Conservation (phyloP, 2,888 invertebrate genomes). For the Lasius fuliginosus region DNA sequence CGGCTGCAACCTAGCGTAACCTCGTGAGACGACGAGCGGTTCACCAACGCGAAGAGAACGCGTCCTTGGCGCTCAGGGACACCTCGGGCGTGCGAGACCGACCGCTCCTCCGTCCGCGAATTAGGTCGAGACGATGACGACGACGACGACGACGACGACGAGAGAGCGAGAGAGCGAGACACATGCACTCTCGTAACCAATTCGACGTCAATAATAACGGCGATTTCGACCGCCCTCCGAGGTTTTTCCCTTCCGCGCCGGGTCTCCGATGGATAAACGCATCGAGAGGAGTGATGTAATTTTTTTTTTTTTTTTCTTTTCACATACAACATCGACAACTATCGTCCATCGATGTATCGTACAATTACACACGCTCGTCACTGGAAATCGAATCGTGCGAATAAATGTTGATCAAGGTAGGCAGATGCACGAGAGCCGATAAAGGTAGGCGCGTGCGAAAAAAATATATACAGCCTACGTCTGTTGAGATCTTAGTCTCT, state of each 20-base stretch:
- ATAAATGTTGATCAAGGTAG: neutral
- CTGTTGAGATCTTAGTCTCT: neutral
- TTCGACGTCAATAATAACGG: conserved; percentile 71
- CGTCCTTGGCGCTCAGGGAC: conserved; percentile 80
- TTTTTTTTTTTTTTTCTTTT: neutral
- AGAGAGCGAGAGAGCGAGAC: conserved; percentile 54
- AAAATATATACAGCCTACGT: neutral
- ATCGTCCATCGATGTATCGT: neutral
- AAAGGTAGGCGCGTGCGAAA: too few relatives aligned
- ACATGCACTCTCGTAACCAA: conserved; percentile 67
- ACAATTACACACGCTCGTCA: neutral
- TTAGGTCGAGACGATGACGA: conserved; percentile 78
- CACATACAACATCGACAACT: neutral
- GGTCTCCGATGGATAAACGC: neutral
- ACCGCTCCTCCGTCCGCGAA: conserved; percentile 78
- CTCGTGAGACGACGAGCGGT: conserved; percentile 59
- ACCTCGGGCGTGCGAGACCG: conserved; percentile 71
- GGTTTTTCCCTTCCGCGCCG: conserved; percentile 62
- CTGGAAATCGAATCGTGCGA: neutral
- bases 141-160: conserved; percentile 43
- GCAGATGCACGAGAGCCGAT: too few relatives aligned
- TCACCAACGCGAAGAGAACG: conserved; percentile 70
- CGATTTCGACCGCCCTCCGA: conserved; percentile 59
- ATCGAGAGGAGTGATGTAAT: neutral
- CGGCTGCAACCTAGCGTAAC: conserved; percentile 54